Percentiles rank a stretch among this genome's conserved stretches.
phyloP scores from a whole-genome alignment of 2,797 vertebrate species.

The Bradypodion ventrale region DNA sequence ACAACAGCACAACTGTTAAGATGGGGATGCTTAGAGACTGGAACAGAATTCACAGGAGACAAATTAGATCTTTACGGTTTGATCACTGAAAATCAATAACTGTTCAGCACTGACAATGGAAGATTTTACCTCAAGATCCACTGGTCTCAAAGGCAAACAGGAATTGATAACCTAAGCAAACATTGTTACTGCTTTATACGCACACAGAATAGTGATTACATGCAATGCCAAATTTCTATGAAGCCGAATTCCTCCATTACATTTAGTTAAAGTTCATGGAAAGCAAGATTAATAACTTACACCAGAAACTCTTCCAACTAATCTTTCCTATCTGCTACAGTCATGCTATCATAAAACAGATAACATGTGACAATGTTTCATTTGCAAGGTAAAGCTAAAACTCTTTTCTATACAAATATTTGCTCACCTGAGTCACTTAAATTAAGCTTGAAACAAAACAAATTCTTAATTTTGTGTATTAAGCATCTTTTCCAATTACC shows the following conservation, averaged over 20 bases:
- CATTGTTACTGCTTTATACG: not conserved
- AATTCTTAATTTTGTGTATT: conserved; percentile 17
- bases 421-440: conserved; percentile 7
- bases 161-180: not conserved
- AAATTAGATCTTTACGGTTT: not conserved
- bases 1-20: not conserved
- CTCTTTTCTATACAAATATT: conserved; percentile 30
- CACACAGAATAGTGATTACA: not conserved
- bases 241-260: not conserved
- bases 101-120: not conserved
- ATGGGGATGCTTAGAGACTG: not conserved
- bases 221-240: not conserved
- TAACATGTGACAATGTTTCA: conserved; percentile 26
- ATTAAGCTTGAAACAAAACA: conserved; percentile 20
- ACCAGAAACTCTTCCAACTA: not conserved
- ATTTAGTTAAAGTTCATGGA: not conserved
- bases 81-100: not conserved
- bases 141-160: not conserved
- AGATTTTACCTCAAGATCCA: not conserved
- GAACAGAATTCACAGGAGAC: not conserved
- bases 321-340: conserved; percentile 16
- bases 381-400: conserved; percentile 29
- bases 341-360: conserved; percentile 1
- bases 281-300: not conserved
- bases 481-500: conserved; percentile 2